Evolutionary conservation across 2,113 vertebrate species (phyloP).

Genomic region (Vidua macroura): DNA sequence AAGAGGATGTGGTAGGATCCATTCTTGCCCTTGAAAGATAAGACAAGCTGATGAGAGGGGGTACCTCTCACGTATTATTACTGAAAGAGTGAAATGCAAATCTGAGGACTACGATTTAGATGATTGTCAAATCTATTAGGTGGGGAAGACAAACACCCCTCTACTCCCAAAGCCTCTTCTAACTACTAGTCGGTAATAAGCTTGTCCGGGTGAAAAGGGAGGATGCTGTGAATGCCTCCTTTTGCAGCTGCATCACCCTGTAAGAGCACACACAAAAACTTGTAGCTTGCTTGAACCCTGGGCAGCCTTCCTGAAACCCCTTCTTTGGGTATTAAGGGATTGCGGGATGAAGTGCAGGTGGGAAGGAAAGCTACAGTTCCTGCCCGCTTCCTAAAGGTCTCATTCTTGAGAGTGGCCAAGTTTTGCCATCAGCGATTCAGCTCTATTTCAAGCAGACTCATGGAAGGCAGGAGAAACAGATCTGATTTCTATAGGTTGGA

Average conservation of each 20-base stretch:
- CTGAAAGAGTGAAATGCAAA: neutral
- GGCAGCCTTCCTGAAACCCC: neutral
- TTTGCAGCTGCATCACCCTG: neutral
- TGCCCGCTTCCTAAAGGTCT: neutral
- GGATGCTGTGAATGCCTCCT: neutral
- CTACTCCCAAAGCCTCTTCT: neutral
- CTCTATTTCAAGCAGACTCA: neutral
- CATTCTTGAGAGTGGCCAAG: neutral
- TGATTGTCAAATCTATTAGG: neutral
- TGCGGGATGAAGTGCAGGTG: neutral
- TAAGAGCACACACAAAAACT: neutral
- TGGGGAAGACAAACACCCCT: neutral
- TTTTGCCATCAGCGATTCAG: neutral
- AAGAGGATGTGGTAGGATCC: neutral
- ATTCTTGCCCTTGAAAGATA: neutral
- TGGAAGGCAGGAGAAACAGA: neutral
- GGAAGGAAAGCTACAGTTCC: neutral
- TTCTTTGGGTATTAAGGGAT: neutral
- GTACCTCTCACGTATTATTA: neutral
- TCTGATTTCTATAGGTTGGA: neutral
- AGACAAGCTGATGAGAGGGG: neutral
- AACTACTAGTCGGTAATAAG: neutral
- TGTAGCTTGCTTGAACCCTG: neutral
- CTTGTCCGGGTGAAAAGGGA: neutral
- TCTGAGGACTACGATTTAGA: neutral